These are phyloP conservation scores for Monopterus albus DNA, from an alignment of 2,113 vertebrate species.

Conservation along the genomic window DNA sequence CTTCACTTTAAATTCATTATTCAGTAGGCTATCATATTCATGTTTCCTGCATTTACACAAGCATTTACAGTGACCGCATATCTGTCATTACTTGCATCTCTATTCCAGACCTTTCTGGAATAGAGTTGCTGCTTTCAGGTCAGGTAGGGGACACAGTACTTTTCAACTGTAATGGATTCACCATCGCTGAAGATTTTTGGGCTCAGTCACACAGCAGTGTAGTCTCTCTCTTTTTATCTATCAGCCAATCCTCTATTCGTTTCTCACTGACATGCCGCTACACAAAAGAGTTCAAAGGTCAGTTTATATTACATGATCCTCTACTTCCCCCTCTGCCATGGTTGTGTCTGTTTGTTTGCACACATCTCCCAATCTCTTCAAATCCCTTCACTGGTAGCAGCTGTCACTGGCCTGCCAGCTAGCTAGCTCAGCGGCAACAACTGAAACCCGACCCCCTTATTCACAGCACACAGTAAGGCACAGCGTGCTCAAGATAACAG, in stretches of 20 bases:
- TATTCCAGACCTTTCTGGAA: constrained; percentile 70
- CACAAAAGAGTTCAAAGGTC: constrained; percentile 64
- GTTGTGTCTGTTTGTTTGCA: constrained; percentile 39
- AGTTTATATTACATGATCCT: constrained; percentile 52
- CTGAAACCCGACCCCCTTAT: constrained; percentile 36
- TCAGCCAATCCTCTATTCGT: constrained; percentile 59
- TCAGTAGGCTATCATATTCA: constrained; percentile 65
- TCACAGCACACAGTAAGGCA: constrained; percentile 35
- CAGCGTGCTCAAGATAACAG: constrained; percentile 50
- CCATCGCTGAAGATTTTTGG: constrained; percentile 72
- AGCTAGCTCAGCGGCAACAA: constrained; percentile 13
- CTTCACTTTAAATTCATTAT: constrained; percentile 66
- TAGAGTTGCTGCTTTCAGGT: constrained; percentile 67
- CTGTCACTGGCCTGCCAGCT: constrained; percentile 50
- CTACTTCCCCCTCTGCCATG: constrained; percentile 42
- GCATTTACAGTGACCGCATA: constrained; percentile 62
- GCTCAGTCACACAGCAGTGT: constrained; percentile 66
- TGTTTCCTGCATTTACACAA: constrained; percentile 69
- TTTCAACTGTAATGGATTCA: constrained; percentile 77
- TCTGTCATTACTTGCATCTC: constrained; percentile 72
- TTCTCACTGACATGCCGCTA: constrained; percentile 37
- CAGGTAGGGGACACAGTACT: constrained; percentile 69
- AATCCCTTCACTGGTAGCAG: constrained; percentile 41
- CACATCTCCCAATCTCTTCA: constrained; percentile 33
- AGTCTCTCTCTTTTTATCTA: constrained; percentile 58